A percentile compares a stretch with the other conserved stretches of the same genome.
These are phyloP conservation scores for Eupsilia transversa DNA, from an alignment of 2,888 invertebrate genomes.

Conservation along the genomic window DNA sequence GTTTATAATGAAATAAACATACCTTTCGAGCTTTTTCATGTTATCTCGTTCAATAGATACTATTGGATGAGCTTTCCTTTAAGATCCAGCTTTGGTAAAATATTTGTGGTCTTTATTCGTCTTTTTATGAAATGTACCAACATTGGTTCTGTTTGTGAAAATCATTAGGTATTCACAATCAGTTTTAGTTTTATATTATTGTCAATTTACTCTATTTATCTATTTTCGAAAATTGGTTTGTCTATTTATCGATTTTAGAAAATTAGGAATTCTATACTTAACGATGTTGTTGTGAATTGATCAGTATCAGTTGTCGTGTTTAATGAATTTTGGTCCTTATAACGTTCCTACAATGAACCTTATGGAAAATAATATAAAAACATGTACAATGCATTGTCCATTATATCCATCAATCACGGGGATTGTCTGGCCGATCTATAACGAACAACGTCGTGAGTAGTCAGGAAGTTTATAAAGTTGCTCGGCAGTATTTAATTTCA, in stretches of 20 bases:
- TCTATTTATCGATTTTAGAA: no score
- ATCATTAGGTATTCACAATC: no score
- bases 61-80: background rate
- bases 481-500: slow-evolving; percentile 20
- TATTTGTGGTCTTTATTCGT: background rate
- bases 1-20: background rate
- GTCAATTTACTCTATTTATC: no score
- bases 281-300: background rate
- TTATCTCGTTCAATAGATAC: background rate
- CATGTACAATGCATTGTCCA: slow-evolving; percentile 26
- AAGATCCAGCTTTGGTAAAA: background rate
- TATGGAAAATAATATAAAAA: slow-evolving; percentile 14
- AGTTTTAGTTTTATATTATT: no score
- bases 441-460: slow-evolving; percentile 24
- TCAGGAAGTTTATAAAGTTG: slow-evolving; percentile 20
- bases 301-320: background rate
- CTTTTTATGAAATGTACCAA: no score
- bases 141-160: no score
- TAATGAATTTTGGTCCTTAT: background rate
- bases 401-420: slow-evolving; percentile 41
- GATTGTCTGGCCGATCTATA: slow-evolving; percentile 37
- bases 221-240: no score
- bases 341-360: background rate
- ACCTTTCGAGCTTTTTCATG: background rate
- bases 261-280: background rate